Evolutionary conservation across 1,140 invertebrate genomes (phyloP).

Genomic region (Tetramorium alpestre): DNA sequence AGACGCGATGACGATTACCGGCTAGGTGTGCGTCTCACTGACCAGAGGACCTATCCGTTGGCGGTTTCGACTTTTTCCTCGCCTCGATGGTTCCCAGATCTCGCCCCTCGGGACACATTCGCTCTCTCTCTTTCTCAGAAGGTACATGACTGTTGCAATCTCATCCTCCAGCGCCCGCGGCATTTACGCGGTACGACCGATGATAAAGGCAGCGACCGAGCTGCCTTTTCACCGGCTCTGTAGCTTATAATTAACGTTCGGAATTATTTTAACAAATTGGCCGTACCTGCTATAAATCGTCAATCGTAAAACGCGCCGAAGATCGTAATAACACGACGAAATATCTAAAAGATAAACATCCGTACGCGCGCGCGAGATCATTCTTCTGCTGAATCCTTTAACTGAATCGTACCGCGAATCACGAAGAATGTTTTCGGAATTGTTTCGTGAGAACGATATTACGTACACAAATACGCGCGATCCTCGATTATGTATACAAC

Average conservation of each 20-base stretch:
- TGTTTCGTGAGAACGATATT: neutral
- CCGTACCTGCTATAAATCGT: constrained; percentile 2
- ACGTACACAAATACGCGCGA: neutral
- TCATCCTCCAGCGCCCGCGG: constrained; percentile 44
- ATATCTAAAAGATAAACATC: constrained; percentile 12
- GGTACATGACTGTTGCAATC: constrained; percentile 40
- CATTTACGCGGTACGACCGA: constrained; percentile 47
- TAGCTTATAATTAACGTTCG: constrained; percentile 50
- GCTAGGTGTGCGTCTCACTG: constrained; percentile 60
- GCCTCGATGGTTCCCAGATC: constrained; percentile 62
- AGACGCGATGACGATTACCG: constrained; percentile 69
- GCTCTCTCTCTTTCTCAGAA: neutral
- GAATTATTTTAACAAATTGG: constrained; percentile 34
- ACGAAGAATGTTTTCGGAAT: neutral
- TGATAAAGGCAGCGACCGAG: constrained; percentile 28
- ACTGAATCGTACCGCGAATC: neutral
- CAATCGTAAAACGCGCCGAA: constrained; percentile 27
- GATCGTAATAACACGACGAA: constrained; percentile 20
- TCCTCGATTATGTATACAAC: constrained; percentile 6
- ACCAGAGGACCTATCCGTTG: constrained; percentile 62
- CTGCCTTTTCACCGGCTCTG: constrained; percentile 16
- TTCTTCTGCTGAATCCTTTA: neutral
- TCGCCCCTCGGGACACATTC: neutral
- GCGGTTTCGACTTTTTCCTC: constrained; percentile 65
- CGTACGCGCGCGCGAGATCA: neutral